Conservation (phyloP, 2,797 vertebrate species). For the Acanthiza pusilla region DNA sequence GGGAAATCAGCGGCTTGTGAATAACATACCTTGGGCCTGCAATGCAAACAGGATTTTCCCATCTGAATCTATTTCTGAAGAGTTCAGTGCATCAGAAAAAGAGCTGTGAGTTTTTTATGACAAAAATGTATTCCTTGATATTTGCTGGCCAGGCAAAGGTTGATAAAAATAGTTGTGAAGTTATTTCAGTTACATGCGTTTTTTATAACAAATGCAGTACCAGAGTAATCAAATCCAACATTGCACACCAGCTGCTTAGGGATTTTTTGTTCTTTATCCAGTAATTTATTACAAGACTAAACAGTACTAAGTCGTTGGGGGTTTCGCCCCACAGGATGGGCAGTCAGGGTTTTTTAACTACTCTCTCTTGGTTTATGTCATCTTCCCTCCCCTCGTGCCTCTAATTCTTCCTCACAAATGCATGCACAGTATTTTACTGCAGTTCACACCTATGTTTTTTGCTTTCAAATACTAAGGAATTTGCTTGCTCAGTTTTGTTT, state of each 20-base stretch:
- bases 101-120: background rate
- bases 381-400: background rate
- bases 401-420: background rate
- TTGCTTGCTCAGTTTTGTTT: background rate
- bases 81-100: background rate
- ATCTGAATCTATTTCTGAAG: background rate
- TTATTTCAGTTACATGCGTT: background rate
- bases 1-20: background rate
- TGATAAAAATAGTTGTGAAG: background rate
- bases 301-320: background rate
- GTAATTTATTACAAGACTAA: constrained; percentile 14
- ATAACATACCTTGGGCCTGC: background rate
- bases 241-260: background rate
- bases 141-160: background rate
- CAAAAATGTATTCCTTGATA: background rate
- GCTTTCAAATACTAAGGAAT: background rate
- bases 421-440: background rate
- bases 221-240: background rate
- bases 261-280: constrained; percentile 10
- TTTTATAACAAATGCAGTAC: background rate
- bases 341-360: background rate
- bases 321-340: background rate
- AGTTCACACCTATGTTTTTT: background rate
- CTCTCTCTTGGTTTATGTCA: background rate
- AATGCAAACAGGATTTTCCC: background rate